Evolutionary conservation across 35 echinoderm and acorn worm genomes (phyloP).

Genomic region (Heliocidaris erythrogramma): DNA sequence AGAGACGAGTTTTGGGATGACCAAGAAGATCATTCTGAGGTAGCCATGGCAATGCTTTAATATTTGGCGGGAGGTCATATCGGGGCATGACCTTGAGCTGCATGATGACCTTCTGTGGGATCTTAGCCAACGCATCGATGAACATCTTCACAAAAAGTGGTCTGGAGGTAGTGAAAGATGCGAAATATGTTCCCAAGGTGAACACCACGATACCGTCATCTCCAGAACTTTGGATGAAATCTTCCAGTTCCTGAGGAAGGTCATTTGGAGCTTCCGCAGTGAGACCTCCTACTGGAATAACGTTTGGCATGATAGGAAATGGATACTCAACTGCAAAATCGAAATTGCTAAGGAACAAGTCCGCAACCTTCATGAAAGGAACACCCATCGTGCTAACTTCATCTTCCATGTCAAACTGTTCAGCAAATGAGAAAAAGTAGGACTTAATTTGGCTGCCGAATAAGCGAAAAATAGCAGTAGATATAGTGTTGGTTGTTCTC

Average conservation of each 20-base stretch:
- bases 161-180: not conserved
- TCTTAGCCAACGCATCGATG: not conserved
- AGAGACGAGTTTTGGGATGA: conserved; percentile 43
- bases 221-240: not conserved
- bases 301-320: not conserved
- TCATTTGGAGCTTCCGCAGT: not conserved
- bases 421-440: no score
- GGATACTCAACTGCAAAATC: conserved; percentile 25
- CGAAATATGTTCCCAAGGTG: not conserved
- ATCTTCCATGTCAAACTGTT: no score
- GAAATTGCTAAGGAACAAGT: not conserved
- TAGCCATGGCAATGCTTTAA: conserved; percentile 18
- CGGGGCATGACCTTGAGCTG: not conserved
- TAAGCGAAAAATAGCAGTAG: no score
- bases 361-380: not conserved
- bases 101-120: conserved; percentile 34
- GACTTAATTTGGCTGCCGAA: no score
- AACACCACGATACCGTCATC: conserved; percentile 19
- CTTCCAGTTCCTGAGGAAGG: not conserved
- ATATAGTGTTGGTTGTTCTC: conserved; percentile 19
- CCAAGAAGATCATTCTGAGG: conserved; percentile 27
- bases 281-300: not conserved
- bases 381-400: no score
- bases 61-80: not conserved
- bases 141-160: not conserved